Evolutionary conservation across 2,113 vertebrate genomes (phyloP).

Genomic region (Mus musculus): DNA sequence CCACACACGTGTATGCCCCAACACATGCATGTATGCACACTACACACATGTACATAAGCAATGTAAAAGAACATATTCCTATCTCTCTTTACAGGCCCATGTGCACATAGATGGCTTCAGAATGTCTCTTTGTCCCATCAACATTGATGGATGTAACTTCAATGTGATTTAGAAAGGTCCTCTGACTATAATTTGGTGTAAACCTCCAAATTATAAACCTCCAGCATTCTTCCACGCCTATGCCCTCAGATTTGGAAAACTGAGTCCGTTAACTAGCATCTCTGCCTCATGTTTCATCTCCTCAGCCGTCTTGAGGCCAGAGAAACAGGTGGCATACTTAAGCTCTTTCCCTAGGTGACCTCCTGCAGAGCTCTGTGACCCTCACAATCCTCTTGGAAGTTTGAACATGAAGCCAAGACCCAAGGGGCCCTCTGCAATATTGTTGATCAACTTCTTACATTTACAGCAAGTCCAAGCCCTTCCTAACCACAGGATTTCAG

Average conservation of each 20-base stretch:
- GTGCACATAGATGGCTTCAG: not conserved
- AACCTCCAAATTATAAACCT: not conserved
- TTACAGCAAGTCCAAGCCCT: not conserved
- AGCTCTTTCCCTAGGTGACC: no score
- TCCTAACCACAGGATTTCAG: not conserved
- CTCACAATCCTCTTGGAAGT: no score
- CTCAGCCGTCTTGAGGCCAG: not conserved
- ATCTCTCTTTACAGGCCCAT: not conserved
- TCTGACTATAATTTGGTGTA: not conserved
- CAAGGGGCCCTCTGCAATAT: not conserved
- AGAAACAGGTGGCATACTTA: not conserved
- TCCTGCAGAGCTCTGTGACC: not conserved
- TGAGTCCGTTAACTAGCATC: not conserved
- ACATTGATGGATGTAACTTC: not conserved
- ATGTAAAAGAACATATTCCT: not conserved
- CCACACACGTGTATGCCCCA: not conserved
- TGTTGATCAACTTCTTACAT: fast-evolving
- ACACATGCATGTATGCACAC: not conserved
- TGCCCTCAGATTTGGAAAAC: not conserved
- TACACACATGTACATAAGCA: not conserved
- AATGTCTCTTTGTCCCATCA: not conserved
- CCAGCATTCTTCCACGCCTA: not conserved
- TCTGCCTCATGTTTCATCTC: not conserved
- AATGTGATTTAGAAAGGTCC: not conserved
- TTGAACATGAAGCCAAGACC: not conserved